These are phyloP conservation scores for Papilio gigon DNA, from an alignment of 2,888 invertebrate genomes.

Conservation along the genomic window DNA sequence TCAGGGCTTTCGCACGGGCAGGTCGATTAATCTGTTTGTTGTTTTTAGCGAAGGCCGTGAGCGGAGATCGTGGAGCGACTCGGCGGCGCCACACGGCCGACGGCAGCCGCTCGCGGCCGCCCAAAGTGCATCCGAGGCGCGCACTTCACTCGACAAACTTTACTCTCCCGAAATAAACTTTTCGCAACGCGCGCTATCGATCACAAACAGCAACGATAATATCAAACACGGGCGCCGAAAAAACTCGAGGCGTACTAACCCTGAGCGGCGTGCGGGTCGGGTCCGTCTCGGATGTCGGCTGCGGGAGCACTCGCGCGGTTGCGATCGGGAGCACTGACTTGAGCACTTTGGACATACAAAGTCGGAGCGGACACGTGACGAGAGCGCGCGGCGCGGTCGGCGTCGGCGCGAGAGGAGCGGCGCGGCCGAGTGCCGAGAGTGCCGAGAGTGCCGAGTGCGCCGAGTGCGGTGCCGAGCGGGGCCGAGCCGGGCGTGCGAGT, in stretches of 20 bases:
- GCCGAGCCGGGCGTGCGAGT: conserved; percentile 52
- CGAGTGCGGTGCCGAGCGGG: conserved; percentile 54
- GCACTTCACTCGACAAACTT: conserved; percentile 78
- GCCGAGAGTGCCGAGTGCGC: conserved; percentile 52
- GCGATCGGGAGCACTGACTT: conserved; percentile 80
- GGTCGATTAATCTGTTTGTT: conserved; percentile 80
- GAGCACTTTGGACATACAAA: conserved; percentile 80
- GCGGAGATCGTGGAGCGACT: conserved; percentile 72
- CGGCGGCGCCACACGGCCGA: conserved; percentile 74
- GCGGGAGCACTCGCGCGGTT: conserved; percentile 79
- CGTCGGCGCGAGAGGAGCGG: conserved; percentile 74
- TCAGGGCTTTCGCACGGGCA: conserved; percentile 65
- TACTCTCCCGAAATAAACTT: conserved; percentile 75
- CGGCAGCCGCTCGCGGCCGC: conserved; percentile 74
- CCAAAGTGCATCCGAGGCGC: conserved; percentile 75
- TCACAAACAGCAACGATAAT: conserved; percentile 58
- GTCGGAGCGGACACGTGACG: conserved; percentile 68
- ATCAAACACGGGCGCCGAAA: conserved; percentile 51
- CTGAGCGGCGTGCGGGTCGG: conserved; percentile 76
- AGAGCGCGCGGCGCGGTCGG: conserved; percentile 75
- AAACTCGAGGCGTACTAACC: conserved; percentile 71
- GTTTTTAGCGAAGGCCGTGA: conserved; percentile 74
- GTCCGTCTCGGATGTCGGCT: conserved; percentile 74
- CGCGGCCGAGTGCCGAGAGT: conserved; percentile 71
- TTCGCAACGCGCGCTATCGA: conserved; percentile 64